Conservation (phyloP, 1,140 invertebrate species). For the Drosophila ercepeae region DNA sequence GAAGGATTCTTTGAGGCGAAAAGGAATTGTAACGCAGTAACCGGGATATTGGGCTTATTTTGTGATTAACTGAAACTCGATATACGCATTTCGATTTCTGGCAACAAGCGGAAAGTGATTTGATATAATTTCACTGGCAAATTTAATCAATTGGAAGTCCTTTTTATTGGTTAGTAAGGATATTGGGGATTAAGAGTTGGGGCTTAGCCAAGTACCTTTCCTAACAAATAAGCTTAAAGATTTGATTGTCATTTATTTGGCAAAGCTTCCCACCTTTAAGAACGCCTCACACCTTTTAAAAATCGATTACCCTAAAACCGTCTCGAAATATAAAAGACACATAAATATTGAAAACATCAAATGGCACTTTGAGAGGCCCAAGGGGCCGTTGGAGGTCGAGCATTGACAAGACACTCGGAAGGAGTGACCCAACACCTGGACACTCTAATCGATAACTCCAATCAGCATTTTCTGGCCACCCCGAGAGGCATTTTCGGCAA, state of each 20-base stretch:
- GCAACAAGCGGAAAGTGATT: conserved; percentile 21
- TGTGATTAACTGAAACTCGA: conserved; percentile 47
- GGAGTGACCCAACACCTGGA: conserved; percentile 6
- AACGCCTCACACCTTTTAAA: background rate
- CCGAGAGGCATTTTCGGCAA: conserved; percentile 5
- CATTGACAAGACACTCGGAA: background rate
- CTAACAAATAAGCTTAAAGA: background rate
- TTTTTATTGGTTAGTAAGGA: background rate
- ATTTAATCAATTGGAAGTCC: background rate
- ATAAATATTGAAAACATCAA: conserved; percentile 1
- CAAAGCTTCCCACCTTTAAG: too few relatives aligned
- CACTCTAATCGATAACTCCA: background rate
- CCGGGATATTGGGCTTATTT: conserved; percentile 43
- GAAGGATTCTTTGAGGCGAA: background rate
- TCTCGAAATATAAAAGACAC: background rate
- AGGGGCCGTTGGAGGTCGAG: too few relatives aligned
- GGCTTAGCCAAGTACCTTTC: background rate
- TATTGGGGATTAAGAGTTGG: background rate
- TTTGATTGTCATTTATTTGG: too few relatives aligned
- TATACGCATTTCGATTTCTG: conserved; percentile 34
- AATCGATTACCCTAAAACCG: conserved; percentile 2
- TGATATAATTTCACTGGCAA: background rate
- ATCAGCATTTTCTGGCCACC: background rate
- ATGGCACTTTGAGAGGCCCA: conserved; percentile 1
- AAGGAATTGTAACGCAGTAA: background rate